These are phyloP conservation scores for Amazona finschi DNA, from an alignment of 2,797 vertebrate species.

Conservation along the genomic window DNA sequence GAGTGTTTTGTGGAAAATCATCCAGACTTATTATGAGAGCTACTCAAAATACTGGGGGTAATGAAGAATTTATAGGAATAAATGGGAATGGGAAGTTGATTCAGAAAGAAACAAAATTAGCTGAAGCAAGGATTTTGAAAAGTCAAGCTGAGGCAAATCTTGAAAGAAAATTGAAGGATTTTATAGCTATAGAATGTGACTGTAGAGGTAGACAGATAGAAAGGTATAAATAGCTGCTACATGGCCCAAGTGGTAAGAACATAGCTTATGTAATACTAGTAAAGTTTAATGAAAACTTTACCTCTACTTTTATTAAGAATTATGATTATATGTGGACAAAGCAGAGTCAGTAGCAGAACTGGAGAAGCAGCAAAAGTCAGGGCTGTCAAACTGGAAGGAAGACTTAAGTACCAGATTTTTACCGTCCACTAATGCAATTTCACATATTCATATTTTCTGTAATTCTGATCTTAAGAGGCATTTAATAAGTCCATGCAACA, in stretches of 20 bases:
- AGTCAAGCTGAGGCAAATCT: neutral
- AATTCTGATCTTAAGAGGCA: neutral
- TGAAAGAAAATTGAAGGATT: neutral
- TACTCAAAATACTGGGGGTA: neutral
- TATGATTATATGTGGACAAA: neutral
- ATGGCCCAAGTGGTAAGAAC: neutral
- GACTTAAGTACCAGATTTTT: neutral
- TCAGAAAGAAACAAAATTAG: neutral
- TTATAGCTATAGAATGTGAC: neutral
- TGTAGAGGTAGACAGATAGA: neutral
- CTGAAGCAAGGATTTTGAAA: neutral
- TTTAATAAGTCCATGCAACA: neutral
- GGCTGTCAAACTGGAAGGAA: neutral
- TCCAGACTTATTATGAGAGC: neutral
- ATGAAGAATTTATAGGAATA: neutral
- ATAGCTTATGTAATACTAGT: neutral
- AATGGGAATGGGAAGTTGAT: neutral
- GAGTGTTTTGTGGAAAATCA: neutral
- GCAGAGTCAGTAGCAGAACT: neutral
- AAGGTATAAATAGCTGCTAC: neutral
- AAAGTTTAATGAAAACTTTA: neutral
- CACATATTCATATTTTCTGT: neutral
- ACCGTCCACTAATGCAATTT: neutral
- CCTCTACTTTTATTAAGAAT: neutral
- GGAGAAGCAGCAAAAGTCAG: neutral